A percentile compares a stretch with the other conserved stretches of the same genome.
These are phyloP conservation scores for Parotocinclus haroldoi DNA, from an alignment of 2,797 vertebrate species.

Conservation along the genomic window DNA sequence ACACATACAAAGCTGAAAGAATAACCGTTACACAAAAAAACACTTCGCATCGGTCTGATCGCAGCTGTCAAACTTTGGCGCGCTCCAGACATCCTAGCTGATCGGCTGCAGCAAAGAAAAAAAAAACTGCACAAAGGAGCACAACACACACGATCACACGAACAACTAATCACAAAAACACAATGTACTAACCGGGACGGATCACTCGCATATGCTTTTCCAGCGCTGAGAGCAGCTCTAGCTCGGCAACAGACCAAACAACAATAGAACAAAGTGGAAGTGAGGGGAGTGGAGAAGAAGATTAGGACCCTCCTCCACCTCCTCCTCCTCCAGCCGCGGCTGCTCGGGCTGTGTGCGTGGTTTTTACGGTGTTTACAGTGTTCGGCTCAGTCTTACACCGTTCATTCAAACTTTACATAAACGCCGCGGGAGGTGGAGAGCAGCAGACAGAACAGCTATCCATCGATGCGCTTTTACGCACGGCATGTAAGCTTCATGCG, in stretches of 20 bases:
- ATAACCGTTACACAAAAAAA: too few species aligned
- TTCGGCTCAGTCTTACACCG: background rate
- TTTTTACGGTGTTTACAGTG: background rate
- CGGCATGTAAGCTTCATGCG: too few species aligned
- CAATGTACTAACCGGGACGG: constrained; percentile 63
- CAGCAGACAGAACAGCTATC: too few species aligned
- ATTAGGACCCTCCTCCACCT: constrained; percentile 45
- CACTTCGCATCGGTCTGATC: background rate
- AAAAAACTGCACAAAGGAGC: constrained; percentile 4
- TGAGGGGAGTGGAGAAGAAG: constrained; percentile 48
- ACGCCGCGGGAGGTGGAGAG: background rate
- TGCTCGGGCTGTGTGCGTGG: constrained; percentile 26
- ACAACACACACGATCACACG: background rate
- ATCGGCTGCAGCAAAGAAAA: background rate
- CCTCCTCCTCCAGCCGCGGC: constrained; percentile 36
- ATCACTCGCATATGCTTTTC: constrained; percentile 59
- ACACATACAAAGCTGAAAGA: too few species aligned
- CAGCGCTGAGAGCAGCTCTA: constrained; percentile 48
- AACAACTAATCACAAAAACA: background rate
- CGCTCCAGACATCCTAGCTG: background rate
- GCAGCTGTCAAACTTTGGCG: constrained; percentile 21
- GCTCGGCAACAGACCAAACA: constrained; percentile 57
- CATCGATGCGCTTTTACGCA: too few species aligned
- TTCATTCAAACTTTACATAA: background rate
- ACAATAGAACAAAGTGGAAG: constrained; percentile 68